Evolutionary conservation across 2,888 invertebrate species (phyloP).

Genomic region (Chesias legatella): DNA sequence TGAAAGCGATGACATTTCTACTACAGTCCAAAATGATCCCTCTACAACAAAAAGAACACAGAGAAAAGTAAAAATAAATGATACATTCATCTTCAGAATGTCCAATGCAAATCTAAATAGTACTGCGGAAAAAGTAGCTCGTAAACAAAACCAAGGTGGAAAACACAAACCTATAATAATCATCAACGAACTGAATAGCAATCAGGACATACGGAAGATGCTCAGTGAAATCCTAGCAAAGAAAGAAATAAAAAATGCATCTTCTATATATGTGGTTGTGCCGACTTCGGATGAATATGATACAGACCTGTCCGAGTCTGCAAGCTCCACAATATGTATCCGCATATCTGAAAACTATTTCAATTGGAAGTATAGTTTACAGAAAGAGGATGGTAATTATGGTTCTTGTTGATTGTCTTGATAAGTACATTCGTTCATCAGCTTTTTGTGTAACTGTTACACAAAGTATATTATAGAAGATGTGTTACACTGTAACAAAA

Average conservation of each 20-base stretch:
- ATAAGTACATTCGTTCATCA: too few species aligned
- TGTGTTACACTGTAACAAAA: too few species aligned
- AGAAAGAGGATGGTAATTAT: background rate
- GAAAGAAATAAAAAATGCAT: slow-evolving; percentile 29
- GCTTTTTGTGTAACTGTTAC: too few species aligned
- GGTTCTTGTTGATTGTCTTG: background rate
- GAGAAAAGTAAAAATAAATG: slow-evolving; percentile 8
- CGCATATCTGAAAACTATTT: slow-evolving; percentile 34
- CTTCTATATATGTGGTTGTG: slow-evolving; percentile 46
- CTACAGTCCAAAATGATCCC: background rate
- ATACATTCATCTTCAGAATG: slow-evolving; percentile 24
- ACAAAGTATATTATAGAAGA: too few species aligned
- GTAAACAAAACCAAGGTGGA: slow-evolving; percentile 2
- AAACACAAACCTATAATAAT: slow-evolving; percentile 27
- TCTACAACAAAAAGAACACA: slow-evolving; percentile 7
- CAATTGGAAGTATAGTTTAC: slow-evolving; percentile 21
- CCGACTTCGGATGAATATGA: slow-evolving; percentile 37
- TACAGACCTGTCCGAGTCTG: slow-evolving; percentile 23
- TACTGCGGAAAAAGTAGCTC: slow-evolving; percentile 1
- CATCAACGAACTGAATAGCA: slow-evolving; percentile 31
- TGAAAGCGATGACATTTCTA: slow-evolving; percentile 2
- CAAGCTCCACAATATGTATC: slow-evolving; percentile 38
- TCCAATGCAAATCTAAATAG: slow-evolving; percentile 15
- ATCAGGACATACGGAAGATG: slow-evolving; percentile 31
- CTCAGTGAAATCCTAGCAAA: slow-evolving; percentile 34